Evolutionary conservation across 2,888 invertebrate species (phyloP), one percentile per base, ranked within the genome.

Genomic region (Agrypnus murinus): DNA sequence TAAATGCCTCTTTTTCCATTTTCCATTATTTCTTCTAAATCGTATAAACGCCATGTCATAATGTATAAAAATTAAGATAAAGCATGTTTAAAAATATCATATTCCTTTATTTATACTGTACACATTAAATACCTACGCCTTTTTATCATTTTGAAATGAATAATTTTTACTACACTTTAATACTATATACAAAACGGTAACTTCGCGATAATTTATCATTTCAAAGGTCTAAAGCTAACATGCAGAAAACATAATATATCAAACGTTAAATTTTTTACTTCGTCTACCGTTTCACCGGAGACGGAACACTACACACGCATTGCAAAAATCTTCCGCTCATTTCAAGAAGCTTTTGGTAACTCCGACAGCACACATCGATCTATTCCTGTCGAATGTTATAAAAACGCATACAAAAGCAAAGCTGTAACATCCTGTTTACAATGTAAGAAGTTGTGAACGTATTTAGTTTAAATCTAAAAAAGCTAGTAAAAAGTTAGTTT

Each of bases 371-470:
- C 19, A 19, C 12, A 50, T 50, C 50, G 50, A 50, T 50, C 12
- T 32, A 50, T 19, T 10, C 31, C 50, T 31, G 48, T 50, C 50
- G 31, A 50, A 46, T 46, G 7, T 19, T 15, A 12, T 12, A 14
- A 63, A 63, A 17, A 48, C 19, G 36, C 38, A 34, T 38, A 19
- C 36, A 38, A 55, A 50, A 7, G 17, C 40, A 12, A 19, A 19
- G 25, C 38, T 19, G 34, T 34, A 63, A 46, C 25, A 19, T 46
- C 17, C 50, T 63, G 59, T 45, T 59, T 59, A 50, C 48, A 62
- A 46, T 62, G 17, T 63, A 63, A 36, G 31, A 38, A 50, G 12
- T 63, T 63, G 48, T 36, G 17, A 9, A 19, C 25, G 14, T 50
- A 50, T 50, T n/a, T 50, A 31, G 25, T 50, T 50, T 25, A 25